phyloP scores from a whole-genome alignment of 2,888 invertebrate species.

The Lasioglossum morio region DNA sequence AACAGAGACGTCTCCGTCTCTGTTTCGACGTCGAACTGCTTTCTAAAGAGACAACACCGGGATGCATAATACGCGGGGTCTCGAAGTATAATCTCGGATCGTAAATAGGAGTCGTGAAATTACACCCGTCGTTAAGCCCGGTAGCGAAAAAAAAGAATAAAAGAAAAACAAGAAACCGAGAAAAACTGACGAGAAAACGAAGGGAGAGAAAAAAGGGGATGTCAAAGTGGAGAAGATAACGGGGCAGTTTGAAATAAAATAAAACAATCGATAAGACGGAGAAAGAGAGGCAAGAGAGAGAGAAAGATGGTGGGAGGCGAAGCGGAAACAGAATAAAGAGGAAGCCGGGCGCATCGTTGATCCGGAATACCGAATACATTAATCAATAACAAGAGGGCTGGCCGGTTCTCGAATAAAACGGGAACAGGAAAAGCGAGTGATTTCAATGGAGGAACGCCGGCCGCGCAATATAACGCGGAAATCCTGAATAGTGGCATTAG shows the following conservation, averaged over 20 bases:
- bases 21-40: neutral
- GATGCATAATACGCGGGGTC: constrained; percentile 4
- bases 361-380: constrained; percentile 72
- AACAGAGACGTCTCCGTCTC: no score
- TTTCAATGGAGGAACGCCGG: constrained; percentile 58
- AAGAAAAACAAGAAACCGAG: no score
- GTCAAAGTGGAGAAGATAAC: constrained; percentile 55
- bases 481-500: constrained; percentile 66
- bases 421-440: constrained; percentile 47
- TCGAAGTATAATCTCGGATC: constrained; percentile 25
- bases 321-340: constrained; percentile 56
- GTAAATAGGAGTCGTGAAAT: constrained; percentile 21
- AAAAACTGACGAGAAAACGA: constrained; percentile 15
- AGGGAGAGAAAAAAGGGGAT: constrained; percentile 37
- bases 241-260: constrained; percentile 66
- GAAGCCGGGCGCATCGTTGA: constrained; percentile 66
- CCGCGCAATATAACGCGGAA: constrained; percentile 59
- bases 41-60: neutral
- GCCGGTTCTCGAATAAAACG: constrained; percentile 63
- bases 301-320: constrained; percentile 24
- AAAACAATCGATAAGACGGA: constrained; percentile 68
- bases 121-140: constrained; percentile 19
- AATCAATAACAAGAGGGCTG: constrained; percentile 68
- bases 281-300: neutral
- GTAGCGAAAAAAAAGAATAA: constrained; percentile 24